Evolutionary conservation across 2,888 invertebrate species (phyloP).

Genomic region (Ligdia adustata): DNA sequence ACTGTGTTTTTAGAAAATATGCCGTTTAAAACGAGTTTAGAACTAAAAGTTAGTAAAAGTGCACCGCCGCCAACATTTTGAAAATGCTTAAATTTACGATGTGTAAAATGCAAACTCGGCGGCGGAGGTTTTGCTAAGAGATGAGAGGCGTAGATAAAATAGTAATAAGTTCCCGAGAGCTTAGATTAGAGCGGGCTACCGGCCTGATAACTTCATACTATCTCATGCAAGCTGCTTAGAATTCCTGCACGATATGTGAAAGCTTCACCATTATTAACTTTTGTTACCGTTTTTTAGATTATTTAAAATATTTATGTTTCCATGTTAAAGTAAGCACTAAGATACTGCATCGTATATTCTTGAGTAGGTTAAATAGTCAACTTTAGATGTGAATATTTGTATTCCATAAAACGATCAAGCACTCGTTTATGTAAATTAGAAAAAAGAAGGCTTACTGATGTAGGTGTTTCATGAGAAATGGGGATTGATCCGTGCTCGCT

Average conservation of each 20-base stretch:
- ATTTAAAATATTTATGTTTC: no score
- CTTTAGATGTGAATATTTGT: no score
- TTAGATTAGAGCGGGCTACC: conserved; percentile 11
- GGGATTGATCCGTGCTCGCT: conserved; percentile 9
- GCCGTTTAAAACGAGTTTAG: neutral
- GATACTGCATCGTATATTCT: no score
- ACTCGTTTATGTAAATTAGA: conserved; percentile 5
- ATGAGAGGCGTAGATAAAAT: conserved; percentile 19
- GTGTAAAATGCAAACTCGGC: conserved; percentile 19
- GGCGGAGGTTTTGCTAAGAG: conserved; percentile 10
- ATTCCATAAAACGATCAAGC: no score
- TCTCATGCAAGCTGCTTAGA: conserved; percentile 20
- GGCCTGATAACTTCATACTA: conserved; percentile 19
- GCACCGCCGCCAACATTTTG: conserved; percentile 1
- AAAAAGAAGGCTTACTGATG: neutral
- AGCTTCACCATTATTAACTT: neutral
- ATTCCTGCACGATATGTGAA: conserved; percentile 5
- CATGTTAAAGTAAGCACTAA: no score
- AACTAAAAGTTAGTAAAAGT: neutral
- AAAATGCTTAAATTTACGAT: conserved; percentile 15
- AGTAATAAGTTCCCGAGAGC: conserved; percentile 17
- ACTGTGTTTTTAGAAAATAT: conserved; percentile 6
- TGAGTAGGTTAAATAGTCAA: no score
- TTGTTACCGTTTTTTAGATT: no score
- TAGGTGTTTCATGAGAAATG: conserved; percentile 9